Conservation (phyloP, 1,140 invertebrate species). For the Centruroides vittatus region DNA sequence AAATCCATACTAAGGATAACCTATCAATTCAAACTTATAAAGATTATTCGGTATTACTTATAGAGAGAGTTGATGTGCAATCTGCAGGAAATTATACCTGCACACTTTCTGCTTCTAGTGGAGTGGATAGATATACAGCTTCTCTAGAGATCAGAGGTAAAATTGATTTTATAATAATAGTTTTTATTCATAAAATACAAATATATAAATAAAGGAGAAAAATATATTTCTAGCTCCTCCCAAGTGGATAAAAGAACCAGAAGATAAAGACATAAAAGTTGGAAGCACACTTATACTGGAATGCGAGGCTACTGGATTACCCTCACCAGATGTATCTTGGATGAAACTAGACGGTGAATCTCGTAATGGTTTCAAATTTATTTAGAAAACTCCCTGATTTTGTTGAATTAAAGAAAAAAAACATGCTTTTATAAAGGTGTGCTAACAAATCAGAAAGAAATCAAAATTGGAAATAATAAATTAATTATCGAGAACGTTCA, state of each 20-base stretch:
- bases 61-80: background rate
- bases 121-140: conserved; percentile 15
- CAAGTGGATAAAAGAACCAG: conserved; percentile 1
- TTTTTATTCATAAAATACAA: no score
- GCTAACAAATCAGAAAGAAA: no score
- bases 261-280: conserved; percentile 6
- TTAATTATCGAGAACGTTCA: no score
- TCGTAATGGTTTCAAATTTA: no score
- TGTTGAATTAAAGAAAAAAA: no score
- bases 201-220: no score
- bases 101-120: conserved; percentile 18
- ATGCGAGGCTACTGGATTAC: conserved; percentile 6
- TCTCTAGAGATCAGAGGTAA: conserved; percentile 11
- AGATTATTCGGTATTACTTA: conserved; percentile 6
- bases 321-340: conserved; percentile 3
- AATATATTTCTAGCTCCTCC: conserved; percentile 1
- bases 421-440: no score
- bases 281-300: background rate
- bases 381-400: no score
- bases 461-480: no score
- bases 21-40: background rate
- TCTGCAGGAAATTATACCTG: conserved; percentile 25
- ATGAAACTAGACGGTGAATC: conserved; percentile 3
- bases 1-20: background rate
- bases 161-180: no score